Percentiles rank a stretch among this genome's conserved stretches.
phyloP scores from a whole-genome alignment of 2,888 invertebrate genomes.

The Leptinotarsa haldemani region DNA sequence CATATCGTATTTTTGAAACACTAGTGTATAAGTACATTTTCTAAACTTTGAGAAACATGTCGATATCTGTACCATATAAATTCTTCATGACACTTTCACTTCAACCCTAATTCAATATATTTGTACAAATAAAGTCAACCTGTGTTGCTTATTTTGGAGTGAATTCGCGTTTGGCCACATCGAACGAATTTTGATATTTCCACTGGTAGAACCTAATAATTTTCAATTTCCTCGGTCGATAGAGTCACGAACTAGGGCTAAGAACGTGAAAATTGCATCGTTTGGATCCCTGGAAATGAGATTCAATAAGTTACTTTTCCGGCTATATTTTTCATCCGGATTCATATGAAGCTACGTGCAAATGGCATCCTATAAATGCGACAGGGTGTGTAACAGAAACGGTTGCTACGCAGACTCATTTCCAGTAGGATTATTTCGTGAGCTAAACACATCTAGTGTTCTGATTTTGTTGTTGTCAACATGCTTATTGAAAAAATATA shows the following conservation, averaged over 20 bases:
- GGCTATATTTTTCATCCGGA: slow-evolving; percentile 59
- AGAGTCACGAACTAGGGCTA: slow-evolving; percentile 56
- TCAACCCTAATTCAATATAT: no score
- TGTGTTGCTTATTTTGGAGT: not conserved
- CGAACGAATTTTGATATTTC: slow-evolving; percentile 25
- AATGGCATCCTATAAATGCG: slow-evolving; percentile 44
- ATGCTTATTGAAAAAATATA: no score
- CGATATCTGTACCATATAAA: no score
- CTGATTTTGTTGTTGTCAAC: no score
- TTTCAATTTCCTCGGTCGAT: slow-evolving; percentile 47
- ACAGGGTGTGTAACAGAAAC: slow-evolving; percentile 12
- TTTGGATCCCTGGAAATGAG: slow-evolving; percentile 61
- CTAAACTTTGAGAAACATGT: no score
- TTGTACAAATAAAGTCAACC: not conserved
- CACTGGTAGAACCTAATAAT: slow-evolving; percentile 28
- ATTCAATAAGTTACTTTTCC: slow-evolving; percentile 63
- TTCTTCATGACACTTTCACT: no score
- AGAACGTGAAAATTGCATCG: slow-evolving; percentile 62
- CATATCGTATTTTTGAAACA: no score
- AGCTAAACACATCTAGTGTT: no score
- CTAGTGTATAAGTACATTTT: no score
- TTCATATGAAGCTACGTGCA: slow-evolving; percentile 61
- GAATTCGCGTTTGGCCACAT: slow-evolving; percentile 5
- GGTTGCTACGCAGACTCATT: no score
- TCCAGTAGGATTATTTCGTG: no score